Percentiles rank a stretch among this genome's conserved stretches.
Conservation (phyloP, 2,797 vertebrate genomes). For the Eospalax fontanierii region DNA sequence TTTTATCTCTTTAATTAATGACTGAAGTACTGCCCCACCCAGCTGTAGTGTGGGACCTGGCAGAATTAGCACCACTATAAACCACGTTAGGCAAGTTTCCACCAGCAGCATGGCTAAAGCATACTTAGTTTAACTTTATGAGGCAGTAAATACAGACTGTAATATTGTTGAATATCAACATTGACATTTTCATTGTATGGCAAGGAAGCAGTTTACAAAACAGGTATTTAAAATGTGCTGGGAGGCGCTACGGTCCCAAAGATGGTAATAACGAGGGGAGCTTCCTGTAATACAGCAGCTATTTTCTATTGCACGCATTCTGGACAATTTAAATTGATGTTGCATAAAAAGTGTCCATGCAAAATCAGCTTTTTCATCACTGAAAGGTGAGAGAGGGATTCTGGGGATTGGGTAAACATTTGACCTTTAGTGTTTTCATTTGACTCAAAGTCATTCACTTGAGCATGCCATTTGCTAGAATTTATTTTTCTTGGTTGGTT, state of each 20-base stretch:
- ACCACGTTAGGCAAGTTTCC: constrained; percentile 75
- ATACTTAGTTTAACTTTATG: constrained; percentile 83
- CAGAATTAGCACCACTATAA: constrained; percentile 80
- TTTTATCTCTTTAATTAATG: constrained; percentile 82
- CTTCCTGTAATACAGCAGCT: constrained; percentile 7
- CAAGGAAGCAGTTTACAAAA: constrained; percentile 71
- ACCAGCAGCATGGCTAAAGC: constrained; percentile 73
- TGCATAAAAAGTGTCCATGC: constrained; percentile 57
- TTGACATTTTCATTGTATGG: constrained; percentile 67
- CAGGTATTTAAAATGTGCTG: constrained; percentile 39
- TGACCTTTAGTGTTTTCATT: constrained; percentile 47
- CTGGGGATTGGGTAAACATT: constrained; percentile 25
- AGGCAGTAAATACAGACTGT: constrained; percentile 82
- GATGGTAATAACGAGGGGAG: constrained; percentile 29
- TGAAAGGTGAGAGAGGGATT: constrained; percentile 42
- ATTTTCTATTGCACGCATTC: constrained; percentile 61
- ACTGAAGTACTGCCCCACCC: constrained; percentile 66
- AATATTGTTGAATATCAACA: constrained; percentile 71
- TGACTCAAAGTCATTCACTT: constrained; percentile 30
- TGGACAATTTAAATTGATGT: constrained; percentile 55
- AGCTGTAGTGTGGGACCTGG: constrained; percentile 36
- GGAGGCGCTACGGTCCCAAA: constrained; percentile 64
- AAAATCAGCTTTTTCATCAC: constrained; percentile 63
- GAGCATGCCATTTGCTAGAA: neutral
- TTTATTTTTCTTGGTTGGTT: neutral